A percentile compares a stretch with the other conserved stretches of the same genome.
Conservation (phyloP, 2,113 vertebrate species). For the Pedionomus torquatus region DNA sequence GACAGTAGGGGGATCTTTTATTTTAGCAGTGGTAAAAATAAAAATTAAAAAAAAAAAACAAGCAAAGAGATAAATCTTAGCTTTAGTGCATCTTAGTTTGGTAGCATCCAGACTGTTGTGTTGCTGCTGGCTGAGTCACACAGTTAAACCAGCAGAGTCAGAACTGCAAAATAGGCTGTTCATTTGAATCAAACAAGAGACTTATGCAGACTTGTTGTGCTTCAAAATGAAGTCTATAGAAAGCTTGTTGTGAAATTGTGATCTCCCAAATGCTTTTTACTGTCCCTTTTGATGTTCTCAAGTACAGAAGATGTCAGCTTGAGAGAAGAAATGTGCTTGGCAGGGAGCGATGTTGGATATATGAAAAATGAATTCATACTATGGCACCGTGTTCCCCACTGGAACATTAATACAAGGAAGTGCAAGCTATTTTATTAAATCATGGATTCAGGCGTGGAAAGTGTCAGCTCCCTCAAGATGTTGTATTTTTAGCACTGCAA, state of each 20-base stretch:
- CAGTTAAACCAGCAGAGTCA: not conserved
- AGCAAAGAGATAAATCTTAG: not conserved
- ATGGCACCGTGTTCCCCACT: not conserved
- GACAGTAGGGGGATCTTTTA: not conserved
- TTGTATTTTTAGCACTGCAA: not conserved
- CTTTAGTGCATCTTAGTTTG: not conserved
- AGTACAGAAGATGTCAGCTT: not conserved
- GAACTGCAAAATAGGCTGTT: not conserved
- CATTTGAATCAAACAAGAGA: not conserved
- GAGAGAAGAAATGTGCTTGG: constrained; percentile 9
- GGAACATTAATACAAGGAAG: not conserved
- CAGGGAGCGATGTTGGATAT: not conserved
- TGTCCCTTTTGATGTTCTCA: constrained; percentile 8
- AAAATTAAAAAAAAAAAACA: not conserved
- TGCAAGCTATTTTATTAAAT: constrained; percentile 32
- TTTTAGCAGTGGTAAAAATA: not conserved
- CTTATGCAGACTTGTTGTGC: not conserved
- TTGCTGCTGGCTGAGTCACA: not conserved
- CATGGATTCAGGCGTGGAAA: not conserved
- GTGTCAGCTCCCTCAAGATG: not conserved
- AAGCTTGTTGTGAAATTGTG: not conserved
- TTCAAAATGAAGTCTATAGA: constrained; percentile 1
- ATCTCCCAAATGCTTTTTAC: not conserved
- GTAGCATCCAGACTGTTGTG: not conserved
- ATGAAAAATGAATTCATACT: constrained; percentile 25